These are phyloP conservation scores for Coccyzus lansbergi DNA, from an alignment of 2,797 vertebrate species.

Conservation along the genomic window DNA sequence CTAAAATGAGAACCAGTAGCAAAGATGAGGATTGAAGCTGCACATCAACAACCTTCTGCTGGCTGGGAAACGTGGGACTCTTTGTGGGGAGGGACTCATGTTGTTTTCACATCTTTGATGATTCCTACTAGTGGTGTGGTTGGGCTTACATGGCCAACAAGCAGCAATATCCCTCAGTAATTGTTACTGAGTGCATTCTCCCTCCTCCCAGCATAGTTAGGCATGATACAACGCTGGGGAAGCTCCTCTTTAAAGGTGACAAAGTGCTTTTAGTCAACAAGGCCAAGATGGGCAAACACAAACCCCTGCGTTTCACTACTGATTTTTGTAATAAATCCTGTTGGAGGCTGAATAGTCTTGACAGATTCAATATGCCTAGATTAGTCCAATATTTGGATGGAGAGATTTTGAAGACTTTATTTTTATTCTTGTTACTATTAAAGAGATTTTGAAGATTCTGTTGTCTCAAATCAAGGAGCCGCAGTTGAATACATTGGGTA, in stretches of 20 bases:
- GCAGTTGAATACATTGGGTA: fast-evolving
- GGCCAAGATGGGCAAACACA: fast-evolving
- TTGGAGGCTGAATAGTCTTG: neutral
- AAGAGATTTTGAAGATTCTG: neutral
- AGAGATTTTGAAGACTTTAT: neutral
- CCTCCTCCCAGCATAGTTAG: fast-evolving
- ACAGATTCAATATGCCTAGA: neutral
- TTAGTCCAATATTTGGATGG: neutral
- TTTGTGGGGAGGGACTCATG: neutral
- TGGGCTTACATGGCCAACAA: neutral
- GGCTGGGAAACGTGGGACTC: neutral
- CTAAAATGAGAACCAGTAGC: neutral
- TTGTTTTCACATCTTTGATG: neutral
- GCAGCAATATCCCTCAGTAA: neutral
- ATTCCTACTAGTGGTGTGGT: neutral
- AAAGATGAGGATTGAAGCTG: neutral
- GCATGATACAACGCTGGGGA: neutral
- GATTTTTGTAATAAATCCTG: neutral
- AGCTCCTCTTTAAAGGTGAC: neutral
- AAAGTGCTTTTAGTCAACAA: neutral
- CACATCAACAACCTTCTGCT: fast-evolving
- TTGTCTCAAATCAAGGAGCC: neutral
- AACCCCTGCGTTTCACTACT: neutral
- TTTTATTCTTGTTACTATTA: too few species aligned
- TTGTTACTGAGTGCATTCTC: neutral